Conservation (phyloP, 2,888 invertebrate species). For the Camptogramma bilineatum region DNA sequence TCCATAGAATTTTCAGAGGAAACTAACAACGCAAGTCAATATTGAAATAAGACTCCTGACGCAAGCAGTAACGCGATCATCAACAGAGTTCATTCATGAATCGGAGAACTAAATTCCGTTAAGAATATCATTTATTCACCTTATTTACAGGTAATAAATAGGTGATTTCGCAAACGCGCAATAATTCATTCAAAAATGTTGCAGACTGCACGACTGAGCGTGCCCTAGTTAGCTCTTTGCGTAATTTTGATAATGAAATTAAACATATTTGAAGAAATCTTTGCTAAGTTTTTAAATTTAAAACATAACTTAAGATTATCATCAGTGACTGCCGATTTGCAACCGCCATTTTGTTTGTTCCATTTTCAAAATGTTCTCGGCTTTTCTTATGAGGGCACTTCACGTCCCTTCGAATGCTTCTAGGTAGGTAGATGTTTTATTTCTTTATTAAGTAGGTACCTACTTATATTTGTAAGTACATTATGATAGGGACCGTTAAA, state of each 20-base stretch:
- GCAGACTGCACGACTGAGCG: conserved; percentile 8
- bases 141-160: conserved; percentile 19
- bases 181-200: conserved; percentile 21
- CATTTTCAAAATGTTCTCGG: background rate
- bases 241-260: conserved; percentile 15
- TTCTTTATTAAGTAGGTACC: background rate
- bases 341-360: background rate
- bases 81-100: conserved; percentile 44
- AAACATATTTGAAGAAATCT: background rate
- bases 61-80: conserved; percentile 40
- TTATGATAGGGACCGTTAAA: conserved; percentile 71
- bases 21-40: conserved; percentile 35
- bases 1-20: conserved; percentile 26
- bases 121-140: conserved; percentile 19
- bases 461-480: conserved; percentile 21
- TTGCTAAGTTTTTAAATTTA: background rate
- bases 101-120: conserved; percentile 35
- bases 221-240: conserved; percentile 28
- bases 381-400: background rate
- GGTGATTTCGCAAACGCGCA: conserved; percentile 24
- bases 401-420: background rate
- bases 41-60: conserved; percentile 40
- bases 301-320: background rate
- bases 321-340: background rate
- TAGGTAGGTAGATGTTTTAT: background rate